phyloP scores from a whole-genome alignment of 53 echinoderm and acorn worm species.

The Zoroaster sp. region DNA sequence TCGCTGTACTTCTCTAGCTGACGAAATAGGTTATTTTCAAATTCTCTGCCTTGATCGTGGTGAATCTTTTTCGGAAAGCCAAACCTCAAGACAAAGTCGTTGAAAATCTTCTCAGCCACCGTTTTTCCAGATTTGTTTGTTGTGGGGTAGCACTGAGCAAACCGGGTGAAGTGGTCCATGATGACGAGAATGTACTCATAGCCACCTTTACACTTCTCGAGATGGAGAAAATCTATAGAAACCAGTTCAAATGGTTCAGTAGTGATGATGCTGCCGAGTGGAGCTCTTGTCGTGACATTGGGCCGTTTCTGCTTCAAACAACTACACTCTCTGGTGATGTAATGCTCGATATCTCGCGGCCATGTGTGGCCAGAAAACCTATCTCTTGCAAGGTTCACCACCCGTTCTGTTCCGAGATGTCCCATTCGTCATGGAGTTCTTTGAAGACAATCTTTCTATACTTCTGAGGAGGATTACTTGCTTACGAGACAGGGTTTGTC shows the following conservation, averaged over 20 bases:
- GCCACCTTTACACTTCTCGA: background rate
- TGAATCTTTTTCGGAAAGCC: slow-evolving; percentile 30
- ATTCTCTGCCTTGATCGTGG: slow-evolving; percentile 51
- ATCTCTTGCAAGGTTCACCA: too few relatives aligned
- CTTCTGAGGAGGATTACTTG: slow-evolving; percentile 8
- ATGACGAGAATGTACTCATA: too few relatives aligned
- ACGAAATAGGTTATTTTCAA: slow-evolving; percentile 37
- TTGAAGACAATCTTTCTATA: background rate
- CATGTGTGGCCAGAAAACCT: too few relatives aligned
- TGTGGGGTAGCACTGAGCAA: background rate
- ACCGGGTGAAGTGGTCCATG: too few relatives aligned
- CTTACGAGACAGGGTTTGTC: background rate
- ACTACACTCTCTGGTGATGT: background rate
- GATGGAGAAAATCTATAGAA: background rate
- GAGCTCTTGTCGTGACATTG: background rate
- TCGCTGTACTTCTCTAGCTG: slow-evolving; percentile 32
- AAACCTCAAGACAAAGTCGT: slow-evolving; percentile 26
- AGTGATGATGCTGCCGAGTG: background rate
- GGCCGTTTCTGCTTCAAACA: background rate
- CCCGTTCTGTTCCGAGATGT: slow-evolving; percentile 52
- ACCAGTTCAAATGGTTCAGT: slow-evolving; percentile 46
- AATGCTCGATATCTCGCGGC: too few relatives aligned
- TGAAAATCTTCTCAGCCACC: background rate
- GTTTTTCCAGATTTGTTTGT: background rate
- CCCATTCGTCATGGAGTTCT: slow-evolving; percentile 58